These are phyloP conservation scores for Urocyon cinereoargenteus DNA, from an alignment of 2,797 vertebrate genomes.

Conservation along the genomic window DNA sequence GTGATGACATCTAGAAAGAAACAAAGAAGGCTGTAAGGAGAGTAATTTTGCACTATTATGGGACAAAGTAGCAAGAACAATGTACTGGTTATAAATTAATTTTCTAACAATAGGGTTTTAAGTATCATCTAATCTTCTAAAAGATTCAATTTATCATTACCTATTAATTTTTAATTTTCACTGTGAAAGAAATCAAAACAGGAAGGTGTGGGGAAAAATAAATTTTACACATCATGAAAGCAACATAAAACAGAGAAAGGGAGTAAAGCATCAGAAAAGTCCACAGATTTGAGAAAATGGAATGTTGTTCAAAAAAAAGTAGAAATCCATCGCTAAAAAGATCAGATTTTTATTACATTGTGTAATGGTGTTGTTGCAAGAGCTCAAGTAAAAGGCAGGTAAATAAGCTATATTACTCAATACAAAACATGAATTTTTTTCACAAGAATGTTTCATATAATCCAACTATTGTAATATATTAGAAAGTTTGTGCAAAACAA, in stretches of 20 bases:
- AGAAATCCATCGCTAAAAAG: conserved; percentile 46
- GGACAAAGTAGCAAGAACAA: conserved; percentile 63
- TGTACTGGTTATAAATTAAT: conserved; percentile 55
- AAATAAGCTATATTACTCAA: conserved; percentile 1
- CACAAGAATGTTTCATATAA: conserved; percentile 36
- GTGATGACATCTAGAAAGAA: conserved; percentile 46
- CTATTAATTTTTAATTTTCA: conserved; percentile 62
- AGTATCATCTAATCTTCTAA: conserved; percentile 23
- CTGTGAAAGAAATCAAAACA: conserved; percentile 45
- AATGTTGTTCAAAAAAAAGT: conserved; percentile 20
- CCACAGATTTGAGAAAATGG: conserved; percentile 44
- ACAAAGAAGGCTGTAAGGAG: conserved; percentile 30
- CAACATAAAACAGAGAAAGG: conserved; percentile 65
- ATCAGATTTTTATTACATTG: conserved; percentile 31
- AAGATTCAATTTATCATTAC: conserved; percentile 9
- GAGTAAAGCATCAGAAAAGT: conserved; percentile 31
- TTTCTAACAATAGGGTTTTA: conserved; percentile 49
- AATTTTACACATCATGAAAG: background rate
- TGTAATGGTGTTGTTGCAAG: conserved; percentile 1
- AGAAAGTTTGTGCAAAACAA: conserved; percentile 28
- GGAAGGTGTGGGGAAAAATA: background rate
- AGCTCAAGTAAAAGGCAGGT: conserved; percentile 36
- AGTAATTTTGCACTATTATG: conserved; percentile 1
- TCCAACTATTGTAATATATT: background rate
- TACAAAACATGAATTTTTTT: background rate